Base-by-base conservation (phyloP, 2,113 vertebrate genomes). In the Anhinga anhinga region DNA sequence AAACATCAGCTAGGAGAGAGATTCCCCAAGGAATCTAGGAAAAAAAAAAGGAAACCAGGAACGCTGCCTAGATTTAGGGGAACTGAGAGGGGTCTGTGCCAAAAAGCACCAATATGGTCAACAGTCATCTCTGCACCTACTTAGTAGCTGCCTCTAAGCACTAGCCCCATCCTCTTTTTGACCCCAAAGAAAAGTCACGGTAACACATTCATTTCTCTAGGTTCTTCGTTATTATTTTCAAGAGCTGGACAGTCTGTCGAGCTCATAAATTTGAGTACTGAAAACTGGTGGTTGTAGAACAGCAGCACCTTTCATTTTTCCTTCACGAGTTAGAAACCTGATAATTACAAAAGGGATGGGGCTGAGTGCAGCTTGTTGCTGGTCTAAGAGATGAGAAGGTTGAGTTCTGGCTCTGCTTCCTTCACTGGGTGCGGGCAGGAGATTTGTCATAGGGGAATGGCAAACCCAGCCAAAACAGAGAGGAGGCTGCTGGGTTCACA, bases 241-340 rank as follows among this genome's bases (percentile, higher is more conserved):
- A 95, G 94, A 97, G 93, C 79, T 88, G 47, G 87, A 81, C 65
- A 82, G 45, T 93, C 84, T 81, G 92, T 88, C 2, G 2, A 93
- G 78, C 84, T 97, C 87, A 96, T 89, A 91, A 90, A 94, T 93
- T 38, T 86, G 40, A 96, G 82, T 86, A 92, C 63, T 79, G 82
- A 96, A 94, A 97, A 96, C 58, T 52, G 42, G 71, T 79, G 78
- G 52, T 83, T 67, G 32, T 96, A 93, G 88, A 95, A 97, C 59
- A 93, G 90, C 77, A 98, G 96, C 95, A 97, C 96, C 96, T 96
- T 94, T 96, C 95, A 88, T 87, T 88, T 95, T 61, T 96, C 95
- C 88, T 93, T 97, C 96, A 88, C 55, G 82, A 88, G 44, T 97
- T 96, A 97, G 78, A 97, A 97, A 97, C 65, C 89, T 88, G 89